phyloP scores from a whole-genome alignment of 2,888 invertebrate species.

The Gibbula magus region DNA sequence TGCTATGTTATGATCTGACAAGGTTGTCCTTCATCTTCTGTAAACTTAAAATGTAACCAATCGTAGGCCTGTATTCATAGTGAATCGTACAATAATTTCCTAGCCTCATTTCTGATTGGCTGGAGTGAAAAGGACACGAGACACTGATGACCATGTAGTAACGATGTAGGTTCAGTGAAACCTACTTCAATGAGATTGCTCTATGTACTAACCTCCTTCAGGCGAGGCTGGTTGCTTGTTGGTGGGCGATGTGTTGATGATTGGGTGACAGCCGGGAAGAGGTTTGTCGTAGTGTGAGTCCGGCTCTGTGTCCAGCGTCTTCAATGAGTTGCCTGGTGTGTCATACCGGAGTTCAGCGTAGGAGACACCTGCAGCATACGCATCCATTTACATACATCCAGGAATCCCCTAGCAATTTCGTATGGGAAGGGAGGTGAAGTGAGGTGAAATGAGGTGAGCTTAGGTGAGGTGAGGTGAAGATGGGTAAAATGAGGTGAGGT shows the following conservation, averaged over 20 bases:
- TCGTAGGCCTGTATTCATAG: too few species aligned
- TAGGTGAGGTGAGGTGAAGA: conserved; percentile 50
- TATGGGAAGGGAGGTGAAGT: neutral
- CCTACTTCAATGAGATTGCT: too few species aligned
- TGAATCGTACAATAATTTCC: too few species aligned
- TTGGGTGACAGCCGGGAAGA: conserved; percentile 48
- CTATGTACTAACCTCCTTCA: conserved; percentile 4
- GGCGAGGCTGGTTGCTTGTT: neutral
- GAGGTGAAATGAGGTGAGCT: conserved; percentile 46
- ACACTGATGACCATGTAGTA: too few species aligned
- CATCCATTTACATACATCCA: conserved; percentile 11
- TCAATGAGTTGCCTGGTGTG: conserved; percentile 41
- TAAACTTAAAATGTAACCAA: too few species aligned
- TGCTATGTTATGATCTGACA: too few species aligned
- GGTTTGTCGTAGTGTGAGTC: conserved; percentile 51
- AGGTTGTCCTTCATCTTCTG: too few species aligned
- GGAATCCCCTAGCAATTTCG: neutral
- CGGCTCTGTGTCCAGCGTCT: conserved; percentile 36
- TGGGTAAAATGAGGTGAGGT: neutral
- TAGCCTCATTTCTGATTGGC: too few species aligned
- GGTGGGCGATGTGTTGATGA: conserved; percentile 31
- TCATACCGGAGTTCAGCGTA: conserved; percentile 70
- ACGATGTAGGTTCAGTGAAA: too few species aligned
- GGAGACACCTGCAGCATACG: conserved; percentile 56
- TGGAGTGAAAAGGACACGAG: too few species aligned